phyloP scores from a whole-genome alignment of 2,113 vertebrate species.

The Hydrochoerus hydrochaeris region DNA sequence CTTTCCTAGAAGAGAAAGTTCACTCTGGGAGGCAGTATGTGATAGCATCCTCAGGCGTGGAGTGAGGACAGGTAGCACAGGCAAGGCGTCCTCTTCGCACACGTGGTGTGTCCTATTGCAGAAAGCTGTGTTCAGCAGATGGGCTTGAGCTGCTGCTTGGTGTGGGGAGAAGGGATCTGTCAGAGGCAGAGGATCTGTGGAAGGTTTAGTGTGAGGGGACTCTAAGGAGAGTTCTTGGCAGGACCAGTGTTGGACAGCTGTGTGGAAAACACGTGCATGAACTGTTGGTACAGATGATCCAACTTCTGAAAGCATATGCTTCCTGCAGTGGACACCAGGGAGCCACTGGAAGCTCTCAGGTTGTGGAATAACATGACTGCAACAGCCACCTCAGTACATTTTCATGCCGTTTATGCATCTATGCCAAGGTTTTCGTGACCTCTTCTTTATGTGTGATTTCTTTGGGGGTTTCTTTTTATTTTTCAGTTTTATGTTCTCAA shows the following conservation, averaged over 20 bases:
- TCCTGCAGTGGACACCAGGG: neutral
- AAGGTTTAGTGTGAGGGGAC: neutral
- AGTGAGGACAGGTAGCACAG: neutral
- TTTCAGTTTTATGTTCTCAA: constrained; percentile 33
- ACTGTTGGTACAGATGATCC: neutral
- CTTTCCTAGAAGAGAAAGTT: neutral
- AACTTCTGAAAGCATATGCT: neutral
- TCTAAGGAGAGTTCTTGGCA: neutral
- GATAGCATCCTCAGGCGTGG: neutral
- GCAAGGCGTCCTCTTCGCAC: neutral
- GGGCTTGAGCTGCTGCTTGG: neutral
- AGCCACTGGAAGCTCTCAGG: neutral
- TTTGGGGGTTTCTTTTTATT: constrained; percentile 20
- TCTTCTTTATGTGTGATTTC: neutral
- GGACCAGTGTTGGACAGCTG: neutral
- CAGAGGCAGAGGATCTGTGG: neutral
- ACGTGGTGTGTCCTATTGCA: neutral
- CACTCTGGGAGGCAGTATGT: rapidly evolving
- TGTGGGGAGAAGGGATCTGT: neutral
- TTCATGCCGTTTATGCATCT: neutral
- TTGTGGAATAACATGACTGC: neutral
- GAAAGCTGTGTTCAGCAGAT: neutral
- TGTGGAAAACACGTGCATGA: neutral
- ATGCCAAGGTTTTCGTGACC: neutral
- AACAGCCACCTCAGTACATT: neutral